Conservation (phyloP, 2,797 vertebrate species). For the Lagocephalus sceleratus region DNA sequence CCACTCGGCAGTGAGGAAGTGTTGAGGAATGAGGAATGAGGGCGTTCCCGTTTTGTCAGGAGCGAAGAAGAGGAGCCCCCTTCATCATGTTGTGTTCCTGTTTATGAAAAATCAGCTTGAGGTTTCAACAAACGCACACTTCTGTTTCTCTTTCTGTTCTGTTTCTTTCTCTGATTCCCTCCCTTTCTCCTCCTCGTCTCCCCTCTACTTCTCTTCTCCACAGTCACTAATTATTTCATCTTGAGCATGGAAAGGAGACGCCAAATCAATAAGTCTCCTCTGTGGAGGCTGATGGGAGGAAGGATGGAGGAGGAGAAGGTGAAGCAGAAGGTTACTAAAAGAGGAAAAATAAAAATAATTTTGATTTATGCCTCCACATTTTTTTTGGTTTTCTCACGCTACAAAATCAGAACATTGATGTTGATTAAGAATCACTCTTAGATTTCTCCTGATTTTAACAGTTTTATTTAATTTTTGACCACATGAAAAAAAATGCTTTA, state of each 20-base stretch:
- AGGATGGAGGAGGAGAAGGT: conserved; percentile 18
- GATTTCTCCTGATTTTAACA: no score
- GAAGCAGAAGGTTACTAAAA: conserved; percentile 23
- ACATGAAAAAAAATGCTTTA: no score
- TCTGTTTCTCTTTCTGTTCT: conserved; percentile 57
- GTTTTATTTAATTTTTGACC: no score
- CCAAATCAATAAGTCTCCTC: conserved; percentile 70
- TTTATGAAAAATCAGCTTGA: conserved; percentile 55
- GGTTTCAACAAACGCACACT: conserved; percentile 73
- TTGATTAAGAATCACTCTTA: no score
- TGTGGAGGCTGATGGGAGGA: conserved; percentile 22
- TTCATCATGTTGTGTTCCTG: conserved; percentile 12
- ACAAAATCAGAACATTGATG: not conserved
- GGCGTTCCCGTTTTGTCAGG: conserved; percentile 44
- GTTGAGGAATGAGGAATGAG: conserved; percentile 53
- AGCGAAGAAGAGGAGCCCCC: conserved; percentile 40
- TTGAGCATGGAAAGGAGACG: conserved; percentile 59
- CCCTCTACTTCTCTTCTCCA: conserved; percentile 23
- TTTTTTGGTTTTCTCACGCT: not conserved
- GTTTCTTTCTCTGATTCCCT: conserved; percentile 35
- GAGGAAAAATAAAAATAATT: conserved; percentile 13
- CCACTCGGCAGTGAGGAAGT: conserved; percentile 36
- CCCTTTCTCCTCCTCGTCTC: conserved; percentile 5
- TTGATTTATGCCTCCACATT: not conserved
- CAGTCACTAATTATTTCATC: conserved; percentile 70